A percentile compares a stretch with the other conserved stretches of the same genome.
These are phyloP conservation scores for Zaprionus taronus DNA, from an alignment of 1,140 invertebrate genomes.

Conservation along the genomic window DNA sequence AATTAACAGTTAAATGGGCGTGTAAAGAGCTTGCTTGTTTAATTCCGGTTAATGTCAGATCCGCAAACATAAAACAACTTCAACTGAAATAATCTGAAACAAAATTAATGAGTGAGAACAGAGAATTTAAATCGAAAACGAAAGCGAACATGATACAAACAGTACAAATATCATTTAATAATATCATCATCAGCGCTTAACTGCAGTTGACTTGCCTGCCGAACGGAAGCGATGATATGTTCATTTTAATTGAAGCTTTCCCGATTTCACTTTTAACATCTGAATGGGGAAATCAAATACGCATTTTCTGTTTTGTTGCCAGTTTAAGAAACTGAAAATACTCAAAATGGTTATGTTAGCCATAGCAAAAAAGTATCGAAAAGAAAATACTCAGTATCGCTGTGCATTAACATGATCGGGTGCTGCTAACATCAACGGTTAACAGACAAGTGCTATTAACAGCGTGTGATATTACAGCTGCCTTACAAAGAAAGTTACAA, in stretches of 20 bases:
- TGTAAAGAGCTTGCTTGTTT: background rate
- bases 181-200: background rate
- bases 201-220: background rate
- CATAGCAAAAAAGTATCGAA: background rate
- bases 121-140: constrained; percentile 23
- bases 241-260: background rate
- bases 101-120: background rate
- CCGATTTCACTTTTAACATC: background rate
- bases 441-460: background rate
- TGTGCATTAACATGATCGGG: background rate
- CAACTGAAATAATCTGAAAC: constrained; percentile 2
- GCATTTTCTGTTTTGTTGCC: background rate
- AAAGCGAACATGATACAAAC: background rate
- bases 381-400: no score
- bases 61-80: constrained; percentile 6
- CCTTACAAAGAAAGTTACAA: background rate
- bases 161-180: constrained; percentile 5
- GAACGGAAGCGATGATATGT: background rate
- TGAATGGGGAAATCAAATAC: background rate
- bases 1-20: constrained; percentile 19
- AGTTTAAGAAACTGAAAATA: background rate
- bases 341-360: background rate
- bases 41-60: background rate
- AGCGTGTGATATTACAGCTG: background rate
- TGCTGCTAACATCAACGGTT: background rate